Base-by-base conservation (phyloP, 1,140 invertebrate genomes). In the Calephelis nemesis region DNA sequence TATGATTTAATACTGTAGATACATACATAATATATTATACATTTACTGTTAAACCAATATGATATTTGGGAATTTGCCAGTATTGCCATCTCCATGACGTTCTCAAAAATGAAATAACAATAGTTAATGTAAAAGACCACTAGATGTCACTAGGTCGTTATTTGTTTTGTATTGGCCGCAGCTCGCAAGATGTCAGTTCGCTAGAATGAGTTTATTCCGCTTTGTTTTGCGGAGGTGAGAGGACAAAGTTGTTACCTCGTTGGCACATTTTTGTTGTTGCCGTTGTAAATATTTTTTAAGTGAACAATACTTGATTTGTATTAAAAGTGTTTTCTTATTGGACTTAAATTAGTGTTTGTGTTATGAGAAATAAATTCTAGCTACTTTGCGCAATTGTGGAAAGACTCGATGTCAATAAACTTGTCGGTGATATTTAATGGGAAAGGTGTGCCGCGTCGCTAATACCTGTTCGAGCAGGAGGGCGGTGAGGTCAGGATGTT, bases 391-490 rank as follows among this genome's bases (percentile, higher is more conserved):
- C 85, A 90, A 88, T 87, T 75, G 82, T 83, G 84, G 70, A 76
- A 83, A 81, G 85, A 84, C 81, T 88, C 75, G 88, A 91, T 89
- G 88, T 91, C 88, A 89, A 91, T 91, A 91, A 89, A 91, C 88
- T 91, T 87, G 84, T 85, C 84, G 85, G 82, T 86, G 85, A 86
- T 88, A 88, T 88, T 91, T 90, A 88, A 88, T 88, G 87, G 85
- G 88, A 90, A 90, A 90, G 87, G 87, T 91, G 87, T 88, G 87
- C 83, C 87, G 88, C 87, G 84, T 87, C 82, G 83, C 75, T 78
- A 73, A 83, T 90, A 90, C 87, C 86, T 91, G 88, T 89, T 84
- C 76, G 79, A 74, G 80, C 82, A 79, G 84, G 76, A 81, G 82
- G 81, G 78, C 81, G 75, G 79, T 74, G 82, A 79, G 74, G 76